phyloP scores from a whole-genome alignment of 1,140 invertebrate species.

The Camponotus floridanus region DNA sequence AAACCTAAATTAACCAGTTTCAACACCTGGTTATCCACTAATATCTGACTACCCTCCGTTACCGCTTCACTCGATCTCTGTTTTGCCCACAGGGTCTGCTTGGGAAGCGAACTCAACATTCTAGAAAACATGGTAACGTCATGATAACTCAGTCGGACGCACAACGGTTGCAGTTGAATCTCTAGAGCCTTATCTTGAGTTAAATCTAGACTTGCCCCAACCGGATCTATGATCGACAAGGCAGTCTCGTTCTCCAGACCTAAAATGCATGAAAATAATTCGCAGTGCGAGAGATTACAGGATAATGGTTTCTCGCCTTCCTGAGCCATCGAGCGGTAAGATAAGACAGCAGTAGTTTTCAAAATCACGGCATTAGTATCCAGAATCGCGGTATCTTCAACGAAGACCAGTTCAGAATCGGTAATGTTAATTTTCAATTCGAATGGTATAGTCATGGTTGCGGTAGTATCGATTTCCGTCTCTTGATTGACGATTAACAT shows the following conservation, averaged over 20 bases:
- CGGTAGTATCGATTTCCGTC: conserved; percentile 22
- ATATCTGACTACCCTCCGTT: conserved; percentile 77
- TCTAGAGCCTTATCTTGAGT: conserved; percentile 83
- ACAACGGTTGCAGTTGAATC: conserved; percentile 88
- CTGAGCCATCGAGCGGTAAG: conserved; percentile 89
- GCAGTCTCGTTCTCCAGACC: conserved; percentile 97
- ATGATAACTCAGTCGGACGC: conserved; percentile 96
- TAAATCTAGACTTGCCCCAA: conserved; percentile 92
- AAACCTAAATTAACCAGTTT: conserved; percentile 92
- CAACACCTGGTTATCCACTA: conserved; percentile 82
- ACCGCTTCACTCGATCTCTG: conserved; percentile 77
- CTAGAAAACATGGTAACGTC: conserved; percentile 96
- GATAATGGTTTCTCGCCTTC: conserved; percentile 92
- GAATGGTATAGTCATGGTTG: conserved; percentile 85
- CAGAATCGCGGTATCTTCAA: conserved; percentile 95
- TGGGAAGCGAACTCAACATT: conserved; percentile 95
- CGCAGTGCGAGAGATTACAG: conserved; percentile 95
- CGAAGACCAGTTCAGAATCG: conserved; percentile 97
- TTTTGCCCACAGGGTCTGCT: conserved; percentile 90
- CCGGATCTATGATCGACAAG: conserved; percentile 98
- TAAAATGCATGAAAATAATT: conserved; percentile 97
- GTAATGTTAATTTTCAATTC: conserved; percentile 98
- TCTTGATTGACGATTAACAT: conserved; percentile 58
- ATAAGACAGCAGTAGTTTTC: conserved; percentile 95
- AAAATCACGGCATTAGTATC: conserved; percentile 98